Percentiles rank a stretch among this genome's conserved stretches.
phyloP scores from a whole-genome alignment of 2,797 vertebrate species.

The Xerus rutilus region DNA sequence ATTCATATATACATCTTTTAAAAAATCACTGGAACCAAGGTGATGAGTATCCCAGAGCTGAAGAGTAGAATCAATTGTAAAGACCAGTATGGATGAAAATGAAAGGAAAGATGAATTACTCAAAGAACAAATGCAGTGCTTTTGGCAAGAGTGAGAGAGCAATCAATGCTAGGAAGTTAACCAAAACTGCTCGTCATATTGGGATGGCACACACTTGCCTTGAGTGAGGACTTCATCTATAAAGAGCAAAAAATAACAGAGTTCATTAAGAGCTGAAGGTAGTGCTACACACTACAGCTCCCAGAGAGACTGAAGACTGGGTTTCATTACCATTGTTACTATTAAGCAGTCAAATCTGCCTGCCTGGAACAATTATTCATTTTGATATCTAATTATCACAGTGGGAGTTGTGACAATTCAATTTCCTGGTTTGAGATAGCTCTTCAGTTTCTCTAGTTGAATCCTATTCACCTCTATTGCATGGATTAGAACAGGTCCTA shows the following conservation, averaged over 20 bases:
- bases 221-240: neutral
- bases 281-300: neutral
- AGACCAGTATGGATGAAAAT: neutral
- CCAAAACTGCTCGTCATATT: neutral
- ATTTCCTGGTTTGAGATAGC: neutral
- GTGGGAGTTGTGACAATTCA: neutral
- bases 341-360: neutral
- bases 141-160: neutral
- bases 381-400: conserved; percentile 14
- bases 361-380: neutral
- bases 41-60: neutral
- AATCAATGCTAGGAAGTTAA: neutral
- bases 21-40: neutral
- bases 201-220: neutral
- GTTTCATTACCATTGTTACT: neutral
- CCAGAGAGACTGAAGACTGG: neutral
- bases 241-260: neutral
- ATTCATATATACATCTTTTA: neutral
- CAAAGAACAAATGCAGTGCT: conserved; percentile 24
- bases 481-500: neutral
- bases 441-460: neutral
- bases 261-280: neutral
- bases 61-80: neutral
- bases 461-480: neutral
- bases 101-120: neutral